Base-by-base conservation (phyloP, 1,140 invertebrate species). In the Drosophila bocki region DNA sequence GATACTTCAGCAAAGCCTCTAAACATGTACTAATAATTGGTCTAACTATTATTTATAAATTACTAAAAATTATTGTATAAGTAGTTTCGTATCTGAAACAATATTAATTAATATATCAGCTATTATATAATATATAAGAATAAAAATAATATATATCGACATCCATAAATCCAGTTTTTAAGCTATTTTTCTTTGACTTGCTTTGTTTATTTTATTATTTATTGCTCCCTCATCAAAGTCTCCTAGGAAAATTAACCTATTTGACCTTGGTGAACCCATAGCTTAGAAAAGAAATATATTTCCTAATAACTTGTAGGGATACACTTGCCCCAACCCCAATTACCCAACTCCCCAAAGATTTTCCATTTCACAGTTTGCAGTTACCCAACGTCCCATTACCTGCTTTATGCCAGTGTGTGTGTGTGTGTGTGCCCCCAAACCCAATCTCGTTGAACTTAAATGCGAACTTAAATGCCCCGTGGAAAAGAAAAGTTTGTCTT, bases 361-460 rank as follows among this genome's bases (percentile, higher is more conserved):
- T 76, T 37, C 74, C 70, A 80, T 87, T 82, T 83, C 83, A 86
- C 83, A 82, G 82, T 87, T 82, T 76, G 62, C 82, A 82, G 83
- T 82, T 86, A 54, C 48, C 59, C 64, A 57, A 75, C 67, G 47
- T 45, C 45, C 69, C 53, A 44, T 65, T 67, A 68, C 47, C 48
- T 80, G 67, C 11, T 68, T 70, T 68, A 68, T 70, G 44, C 13
- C 35, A 22, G 8, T 19, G 19, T 44, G 29, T 61, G 15, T 42
- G 19, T 44, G 32, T 35, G 50, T 29, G 3, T 7, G 0, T 50
- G 29, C 22, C 61, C 35, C 50, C 60, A 56, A 37, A 39, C 53
- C 39, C 57, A 35, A 57, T 41, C 29, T 42, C 60, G n/a, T 56
- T 65, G 32, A 61, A 51, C 58, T 80, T 80, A 75, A 77, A 77